Conservation (phyloP, 2,113 vertebrate genomes). For the Circaetus cinerascens region DNA sequence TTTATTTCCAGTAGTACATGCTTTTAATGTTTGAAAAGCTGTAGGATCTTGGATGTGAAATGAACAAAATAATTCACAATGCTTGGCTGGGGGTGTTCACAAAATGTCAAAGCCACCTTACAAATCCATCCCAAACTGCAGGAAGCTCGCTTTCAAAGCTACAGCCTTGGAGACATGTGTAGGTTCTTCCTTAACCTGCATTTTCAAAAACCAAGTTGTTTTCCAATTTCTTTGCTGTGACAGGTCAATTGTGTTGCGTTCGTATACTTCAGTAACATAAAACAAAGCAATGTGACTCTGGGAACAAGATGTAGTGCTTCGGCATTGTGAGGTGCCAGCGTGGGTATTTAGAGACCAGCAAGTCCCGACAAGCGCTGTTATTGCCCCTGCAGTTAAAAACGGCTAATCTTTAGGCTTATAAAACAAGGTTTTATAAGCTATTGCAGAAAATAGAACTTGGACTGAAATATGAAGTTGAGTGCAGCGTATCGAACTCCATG, state of each 20-base stretch:
- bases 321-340: not conserved
- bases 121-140: conserved; percentile 49
- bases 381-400: not conserved
- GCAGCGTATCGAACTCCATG: not conserved
- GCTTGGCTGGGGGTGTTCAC: conserved; percentile 30
- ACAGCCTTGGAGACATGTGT: conserved; percentile 4
- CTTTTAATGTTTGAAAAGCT: conserved; percentile 43
- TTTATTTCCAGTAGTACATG: conserved; percentile 41
- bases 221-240: conserved; percentile 52
- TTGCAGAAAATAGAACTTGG: not conserved
- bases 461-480: not conserved
- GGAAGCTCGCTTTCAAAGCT: conserved; percentile 26
- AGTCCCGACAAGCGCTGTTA: not conserved
- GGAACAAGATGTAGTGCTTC: conserved; percentile 2
- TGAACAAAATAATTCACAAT: conserved; percentile 58
- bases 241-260: conserved; percentile 43
- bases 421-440: not conserved
- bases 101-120: conserved; percentile 48
- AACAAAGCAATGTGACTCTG: not conserved
- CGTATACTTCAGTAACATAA: conserved; percentile 3
- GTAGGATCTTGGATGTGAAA: conserved; percentile 53
- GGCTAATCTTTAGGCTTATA: not conserved
- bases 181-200: conserved; percentile 48
- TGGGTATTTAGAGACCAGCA: not conserved
- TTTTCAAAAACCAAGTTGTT: conserved; percentile 53